Evolutionary conservation across 2,888 invertebrate species (phyloP).

Genomic region (Macroteleia sp.): DNA sequence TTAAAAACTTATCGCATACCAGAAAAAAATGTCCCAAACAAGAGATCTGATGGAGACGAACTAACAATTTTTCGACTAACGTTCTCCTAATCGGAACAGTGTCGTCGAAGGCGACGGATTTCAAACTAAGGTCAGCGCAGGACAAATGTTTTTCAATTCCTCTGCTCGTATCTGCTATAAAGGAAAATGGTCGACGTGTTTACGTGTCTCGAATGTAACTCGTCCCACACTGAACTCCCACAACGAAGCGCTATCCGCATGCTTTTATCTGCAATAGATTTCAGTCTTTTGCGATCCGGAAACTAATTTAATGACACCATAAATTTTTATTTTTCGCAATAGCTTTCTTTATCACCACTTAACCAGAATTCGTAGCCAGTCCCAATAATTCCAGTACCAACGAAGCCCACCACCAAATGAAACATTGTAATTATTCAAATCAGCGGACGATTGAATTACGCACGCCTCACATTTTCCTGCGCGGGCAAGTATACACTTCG

Average conservation of each 20-base stretch:
- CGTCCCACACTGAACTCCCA: slow-evolving; percentile 32
- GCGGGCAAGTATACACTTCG: neutral
- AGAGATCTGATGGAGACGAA: too few species aligned
- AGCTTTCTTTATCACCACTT: slow-evolving; percentile 31
- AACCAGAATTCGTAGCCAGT: neutral
- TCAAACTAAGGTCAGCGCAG: slow-evolving; percentile 40
- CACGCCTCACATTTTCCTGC: neutral
- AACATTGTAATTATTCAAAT: slow-evolving; percentile 46
- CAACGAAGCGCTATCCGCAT: slow-evolving; percentile 47
- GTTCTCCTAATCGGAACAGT: slow-evolving; percentile 36
- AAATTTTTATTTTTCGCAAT: slow-evolving; percentile 41
- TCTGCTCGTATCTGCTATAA: slow-evolving; percentile 71
- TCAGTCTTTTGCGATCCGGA: slow-evolving; percentile 56
- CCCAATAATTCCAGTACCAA: neutral
- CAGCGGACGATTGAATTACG: slow-evolving; percentile 20
- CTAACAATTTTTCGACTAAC: slow-evolving; percentile 44
- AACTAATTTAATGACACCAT: slow-evolving; percentile 67
- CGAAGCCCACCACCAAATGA: slow-evolving; percentile 1
- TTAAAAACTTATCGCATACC: too few species aligned
- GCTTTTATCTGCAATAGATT: slow-evolving; percentile 54
- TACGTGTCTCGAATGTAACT: slow-evolving; percentile 72
- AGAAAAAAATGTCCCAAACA: too few species aligned
- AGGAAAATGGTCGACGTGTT: slow-evolving; percentile 72
- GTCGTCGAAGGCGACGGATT: slow-evolving; percentile 28
- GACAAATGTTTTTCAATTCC: slow-evolving; percentile 76